Evolutionary conservation across 2,797 vertebrate species (phyloP), one percentile per base, ranked within the genome.

Genomic region (Nothura maculosa): DNA sequence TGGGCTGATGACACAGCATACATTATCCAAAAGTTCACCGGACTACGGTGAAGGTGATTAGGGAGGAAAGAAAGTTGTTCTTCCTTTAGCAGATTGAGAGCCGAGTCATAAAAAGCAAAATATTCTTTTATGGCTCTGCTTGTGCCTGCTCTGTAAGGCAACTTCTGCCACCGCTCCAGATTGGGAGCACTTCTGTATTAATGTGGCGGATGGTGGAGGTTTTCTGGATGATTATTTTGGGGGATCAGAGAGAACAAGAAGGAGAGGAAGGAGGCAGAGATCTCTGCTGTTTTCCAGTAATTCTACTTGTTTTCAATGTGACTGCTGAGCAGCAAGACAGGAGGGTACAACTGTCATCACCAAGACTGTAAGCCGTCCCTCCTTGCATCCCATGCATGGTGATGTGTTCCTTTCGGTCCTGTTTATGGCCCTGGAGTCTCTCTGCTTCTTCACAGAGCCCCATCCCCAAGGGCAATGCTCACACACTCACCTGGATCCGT

Each of bases 21-120:
- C 74, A 32, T 89, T 86, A 86, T 64, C 82, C 82, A 45, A 36
- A 96, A 93, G 80, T 86, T 95, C 94, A 84, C 67, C 42, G 80
- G 32, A 87, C 77, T 68, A 76, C 0, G 0, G 61, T 68, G 85
- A 92, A 94, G 77, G 92, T 93, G 92, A 92, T 77, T 16, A 84
- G 87, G 61, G 93, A 67, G 0, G 8, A 63, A 69, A 81, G 40
- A 75, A 89, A 84, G 43, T 20, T 92, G 36, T 48, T 96, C 89
- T 91, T 77, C 72, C 94, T 92, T 50, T 72, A 77, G 3, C 14
- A 34, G 40, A 57, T 87, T 54, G 67, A 79, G 4, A 79, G 43
- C 67, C 80, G 94, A 80, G 70, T 72, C 0, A 0, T 89, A 74
- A 84, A 81, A 80, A 32, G 34, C 3, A 4, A 92, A 81, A 84